Conservation (phyloP, 2,888 invertebrate genomes). For the Heliconius cydno region DNA sequence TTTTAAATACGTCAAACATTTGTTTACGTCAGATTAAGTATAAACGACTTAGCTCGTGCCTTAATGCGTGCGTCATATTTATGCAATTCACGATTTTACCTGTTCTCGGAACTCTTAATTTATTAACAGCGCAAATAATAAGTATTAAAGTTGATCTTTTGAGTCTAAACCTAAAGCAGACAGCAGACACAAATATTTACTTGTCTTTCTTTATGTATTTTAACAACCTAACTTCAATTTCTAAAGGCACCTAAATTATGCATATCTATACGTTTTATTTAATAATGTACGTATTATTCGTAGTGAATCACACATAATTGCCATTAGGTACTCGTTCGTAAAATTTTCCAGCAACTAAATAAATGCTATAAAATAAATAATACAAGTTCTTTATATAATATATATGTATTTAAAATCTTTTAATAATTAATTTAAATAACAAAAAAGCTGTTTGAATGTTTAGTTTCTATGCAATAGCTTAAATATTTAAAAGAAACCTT, state of each 20-base stretch:
- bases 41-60: background rate
- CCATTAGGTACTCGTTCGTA: background rate
- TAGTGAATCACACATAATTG: slow-evolving; percentile 15
- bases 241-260: background rate
- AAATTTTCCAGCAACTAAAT: slow-evolving; percentile 1
- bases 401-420: background rate
- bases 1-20: slow-evolving; percentile 4
- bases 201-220: background rate
- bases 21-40: slow-evolving; percentile 7
- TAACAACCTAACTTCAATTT: background rate
- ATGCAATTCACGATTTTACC: background rate
- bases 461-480: background rate
- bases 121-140: background rate
- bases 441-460: background rate
- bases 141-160: background rate
- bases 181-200: background rate
- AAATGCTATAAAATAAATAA: background rate
- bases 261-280: too few species aligned
- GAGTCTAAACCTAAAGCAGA: background rate
- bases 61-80: slow-evolving; percentile 14
- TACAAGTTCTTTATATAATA: background rate
- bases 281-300: background rate
- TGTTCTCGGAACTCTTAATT: slow-evolving; percentile 1
- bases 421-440: background rate
- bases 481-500: background rate